These are phyloP conservation scores for Caenorhabditis parvicauda DNA, from an alignment of 2,888 invertebrate genomes.

Conservation along the genomic window DNA sequence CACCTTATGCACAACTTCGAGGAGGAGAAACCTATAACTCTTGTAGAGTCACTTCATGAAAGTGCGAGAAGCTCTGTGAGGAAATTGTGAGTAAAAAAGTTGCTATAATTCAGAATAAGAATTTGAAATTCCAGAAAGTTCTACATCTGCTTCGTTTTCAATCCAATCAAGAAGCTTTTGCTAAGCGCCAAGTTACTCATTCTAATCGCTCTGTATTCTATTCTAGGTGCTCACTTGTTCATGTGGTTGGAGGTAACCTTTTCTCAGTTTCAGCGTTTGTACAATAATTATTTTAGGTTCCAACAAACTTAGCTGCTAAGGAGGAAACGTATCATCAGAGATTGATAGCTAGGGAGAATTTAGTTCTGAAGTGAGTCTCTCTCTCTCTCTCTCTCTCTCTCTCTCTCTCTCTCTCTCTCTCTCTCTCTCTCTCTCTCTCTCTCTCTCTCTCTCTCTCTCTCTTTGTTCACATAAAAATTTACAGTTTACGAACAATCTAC, in stretches of 20 bases:
- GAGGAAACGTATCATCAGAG: constrained; percentile 46
- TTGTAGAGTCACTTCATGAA: constrained; percentile 26
- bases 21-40: constrained; percentile 27
- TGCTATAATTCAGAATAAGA: neutral
- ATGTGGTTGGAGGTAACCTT: constrained; percentile 51
- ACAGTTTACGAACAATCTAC: constrained; percentile 45
- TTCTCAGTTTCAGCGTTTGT: neutral
- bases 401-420: no score
- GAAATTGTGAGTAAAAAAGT: constrained; percentile 20
- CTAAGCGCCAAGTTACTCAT: constrained; percentile 35
- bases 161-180: constrained; percentile 22
- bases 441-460: no score
- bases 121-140: constrained; percentile 18
- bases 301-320: constrained; percentile 47
- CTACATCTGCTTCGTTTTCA: constrained; percentile 24
- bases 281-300: constrained; percentile 25
- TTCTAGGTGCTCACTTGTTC: constrained; percentile 56
- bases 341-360: constrained; percentile 53
- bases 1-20: constrained; percentile 36
- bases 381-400: no score
- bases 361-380: constrained; percentile 50
- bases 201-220: constrained; percentile 50
- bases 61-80: constrained; percentile 25
- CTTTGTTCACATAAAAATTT: constrained; percentile 1
- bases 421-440: no score